Conservation (phyloP, 2,888 invertebrate genomes). For the Leptinotarsa peninsularis region DNA sequence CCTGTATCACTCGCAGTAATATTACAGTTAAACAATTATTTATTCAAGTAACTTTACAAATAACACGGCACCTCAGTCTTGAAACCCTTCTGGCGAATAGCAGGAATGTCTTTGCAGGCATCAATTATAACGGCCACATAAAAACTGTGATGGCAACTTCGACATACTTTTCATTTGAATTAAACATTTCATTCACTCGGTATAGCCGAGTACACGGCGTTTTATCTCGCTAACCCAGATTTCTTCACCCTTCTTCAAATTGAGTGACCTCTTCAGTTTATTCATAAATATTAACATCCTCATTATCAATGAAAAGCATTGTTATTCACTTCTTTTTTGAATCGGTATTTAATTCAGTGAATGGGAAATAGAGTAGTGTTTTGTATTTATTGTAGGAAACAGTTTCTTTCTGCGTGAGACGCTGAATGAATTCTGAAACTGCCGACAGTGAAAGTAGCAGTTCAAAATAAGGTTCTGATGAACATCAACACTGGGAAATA, state of each 20-base stretch:
- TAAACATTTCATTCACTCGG: neutral
- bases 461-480: no score
- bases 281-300: conserved; percentile 4
- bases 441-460: neutral
- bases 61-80: neutral
- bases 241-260: neutral
- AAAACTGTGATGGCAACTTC: neutral
- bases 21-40: no score
- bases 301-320: conserved; percentile 14
- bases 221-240: conserved; percentile 1
- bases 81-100: neutral
- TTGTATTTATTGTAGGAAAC: no score
- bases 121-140: neutral
- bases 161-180: conserved; percentile 1
- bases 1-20: no score
- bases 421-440: no score
- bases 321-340: neutral
- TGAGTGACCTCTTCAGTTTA: conserved; percentile 6
- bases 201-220: neutral
- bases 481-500: no score
- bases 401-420: neutral
- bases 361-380: neutral
- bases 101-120: neutral
- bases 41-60: no score
- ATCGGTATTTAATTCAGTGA: neutral